These are phyloP conservation scores for Pseudochirops cupreus DNA, from an alignment of 2,797 vertebrate genomes.

Conservation along the genomic window DNA sequence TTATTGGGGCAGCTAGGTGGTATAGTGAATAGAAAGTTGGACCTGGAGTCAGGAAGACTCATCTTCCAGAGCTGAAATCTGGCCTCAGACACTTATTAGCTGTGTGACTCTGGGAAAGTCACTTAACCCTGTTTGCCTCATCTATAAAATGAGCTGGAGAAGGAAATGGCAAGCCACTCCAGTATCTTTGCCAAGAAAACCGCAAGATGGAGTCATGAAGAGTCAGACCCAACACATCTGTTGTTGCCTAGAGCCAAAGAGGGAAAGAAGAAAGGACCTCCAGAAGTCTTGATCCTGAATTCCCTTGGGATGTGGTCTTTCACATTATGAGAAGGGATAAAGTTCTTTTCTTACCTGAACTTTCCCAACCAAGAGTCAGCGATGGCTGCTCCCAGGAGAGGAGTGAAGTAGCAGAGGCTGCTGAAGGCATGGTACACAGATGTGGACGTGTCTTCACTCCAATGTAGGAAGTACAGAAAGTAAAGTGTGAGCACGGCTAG, in stretches of 20 bases:
- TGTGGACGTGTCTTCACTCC: slow-evolving; percentile 94
- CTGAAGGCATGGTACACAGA: slow-evolving; percentile 97
- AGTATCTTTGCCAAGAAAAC: background rate
- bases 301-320: background rate
- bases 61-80: background rate
- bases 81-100: background rate
- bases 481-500: slow-evolving; percentile 95
- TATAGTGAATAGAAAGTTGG: background rate
- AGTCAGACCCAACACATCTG: background rate
- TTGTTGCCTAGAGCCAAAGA: slow-evolving; percentile 13
- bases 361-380: slow-evolving; percentile 98
- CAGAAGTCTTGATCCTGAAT: background rate
- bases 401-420: slow-evolving; percentile 97
- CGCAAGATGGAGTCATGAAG: background rate
- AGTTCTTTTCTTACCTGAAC: slow-evolving; percentile 90
- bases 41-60: background rate
- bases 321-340: background rate
- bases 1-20: background rate
- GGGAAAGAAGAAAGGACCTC: slow-evolving; percentile 35
- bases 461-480: slow-evolving; percentile 94
- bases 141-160: background rate
- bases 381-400: slow-evolving; percentile 94
- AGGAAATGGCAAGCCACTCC: background rate
- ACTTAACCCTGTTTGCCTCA: background rate
- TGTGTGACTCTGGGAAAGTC: background rate